These are phyloP conservation scores for Drosophila takahashii DNA, from an alignment of 1,140 invertebrate species.

Conservation along the genomic window DNA sequence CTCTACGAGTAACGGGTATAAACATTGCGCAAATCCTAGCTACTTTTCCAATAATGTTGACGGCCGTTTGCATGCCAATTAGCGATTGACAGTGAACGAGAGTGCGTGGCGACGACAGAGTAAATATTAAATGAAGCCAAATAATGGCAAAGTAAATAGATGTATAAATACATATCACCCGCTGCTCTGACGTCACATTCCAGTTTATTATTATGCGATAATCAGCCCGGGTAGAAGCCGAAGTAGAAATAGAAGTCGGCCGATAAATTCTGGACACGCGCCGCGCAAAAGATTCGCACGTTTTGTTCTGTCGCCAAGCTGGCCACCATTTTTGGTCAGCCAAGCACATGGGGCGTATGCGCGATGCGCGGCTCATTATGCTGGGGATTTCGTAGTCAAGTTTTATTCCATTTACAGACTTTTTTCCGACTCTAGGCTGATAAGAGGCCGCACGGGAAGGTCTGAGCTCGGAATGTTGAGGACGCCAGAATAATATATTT, in stretches of 20 bases:
- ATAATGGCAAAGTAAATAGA: slow-evolving; percentile 48
- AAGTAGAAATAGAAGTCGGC: slow-evolving; percentile 12
- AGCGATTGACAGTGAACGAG: slow-evolving; percentile 42
- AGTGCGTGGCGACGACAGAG: slow-evolving; percentile 35
- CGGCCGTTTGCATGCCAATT: slow-evolving; percentile 54
- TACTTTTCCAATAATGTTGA: slow-evolving; percentile 19
- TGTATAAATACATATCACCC: slow-evolving; percentile 16
- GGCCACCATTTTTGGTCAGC: slow-evolving; percentile 50
- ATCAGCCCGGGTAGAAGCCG: slow-evolving; percentile 30
- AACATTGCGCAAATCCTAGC: slow-evolving; percentile 32
- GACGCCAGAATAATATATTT: background rate
- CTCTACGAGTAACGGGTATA: no score
- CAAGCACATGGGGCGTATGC: slow-evolving; percentile 58
- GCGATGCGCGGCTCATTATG: slow-evolving; percentile 40
- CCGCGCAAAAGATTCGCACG: slow-evolving; percentile 58
- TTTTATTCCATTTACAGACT: slow-evolving; percentile 39
- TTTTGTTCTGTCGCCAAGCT: slow-evolving; percentile 45
- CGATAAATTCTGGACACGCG: slow-evolving; percentile 77
- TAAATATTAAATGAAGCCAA: slow-evolving; percentile 31
- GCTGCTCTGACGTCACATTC: slow-evolving; percentile 61
- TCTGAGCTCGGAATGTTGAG: slow-evolving; percentile 29
- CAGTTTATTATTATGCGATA: slow-evolving; percentile 62
- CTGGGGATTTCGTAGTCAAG: slow-evolving; percentile 1
- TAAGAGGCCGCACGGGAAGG: slow-evolving; percentile 51
- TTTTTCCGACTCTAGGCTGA: slow-evolving; percentile 45